Evolutionary conservation across 2,888 invertebrate species (phyloP), one percentile per base, ranked within the genome.

Genomic region (Dastarcus helophoroides): DNA sequence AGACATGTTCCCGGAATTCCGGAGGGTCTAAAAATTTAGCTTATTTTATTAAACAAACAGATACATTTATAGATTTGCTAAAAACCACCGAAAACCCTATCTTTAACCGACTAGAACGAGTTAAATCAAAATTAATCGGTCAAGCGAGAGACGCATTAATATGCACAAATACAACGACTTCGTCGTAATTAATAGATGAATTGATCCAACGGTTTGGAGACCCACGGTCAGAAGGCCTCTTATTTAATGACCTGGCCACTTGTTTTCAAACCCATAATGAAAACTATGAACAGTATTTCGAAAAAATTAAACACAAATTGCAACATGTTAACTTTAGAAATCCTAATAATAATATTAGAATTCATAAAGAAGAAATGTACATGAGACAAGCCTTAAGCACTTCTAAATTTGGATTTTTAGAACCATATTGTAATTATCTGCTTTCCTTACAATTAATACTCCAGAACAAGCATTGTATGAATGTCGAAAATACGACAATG

Each of bases 221-320:
- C 10, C 35, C 30, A 3, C 26, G 34, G 15, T 39, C 32, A 2
- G 40, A 41, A 29, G 33, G 29, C 26, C 22, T 38, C 14, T 21
- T 41, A 7, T 10, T 29, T 16, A 33, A 40, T 8, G 40, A 38
- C n/a, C 16, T 42, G 11, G 37, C 22, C 8, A 38, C 38, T 15
- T 37, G 37, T 26, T 37, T 24, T 22, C 35, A 40, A 40, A 10
- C 14, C 10, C 11, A 26, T 15, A 33, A 29, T n/a, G 37, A 43
- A 39, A 29, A 11, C 17, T 41, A 39, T 19, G 29, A 38, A 24
- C 22, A 33, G 22, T 44, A 41, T 26, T 39, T 33, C 6, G 38
- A 43, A 31, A 32, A 24, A 14, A 37, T 44, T 14, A 44, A 38
- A 38, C 7, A 22, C 19, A 44, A 40, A 33, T 29, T 43, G 14